Conservation (phyloP, 2,888 invertebrate genomes). For the Cyaniris semiargus region DNA sequence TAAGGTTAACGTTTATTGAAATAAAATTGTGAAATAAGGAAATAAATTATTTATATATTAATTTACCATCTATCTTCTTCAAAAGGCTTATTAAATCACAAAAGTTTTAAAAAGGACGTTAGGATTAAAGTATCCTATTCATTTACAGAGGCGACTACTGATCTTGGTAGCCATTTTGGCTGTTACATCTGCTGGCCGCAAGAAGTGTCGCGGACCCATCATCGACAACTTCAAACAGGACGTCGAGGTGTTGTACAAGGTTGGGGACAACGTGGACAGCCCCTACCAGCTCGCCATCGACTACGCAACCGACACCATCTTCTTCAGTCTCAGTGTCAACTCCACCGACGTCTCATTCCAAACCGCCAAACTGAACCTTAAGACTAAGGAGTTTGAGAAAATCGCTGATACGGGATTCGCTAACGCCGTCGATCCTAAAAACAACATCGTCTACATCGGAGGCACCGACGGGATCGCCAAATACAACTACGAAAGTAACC, state of each 20-base stretch:
- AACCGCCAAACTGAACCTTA: slow-evolving; percentile 55
- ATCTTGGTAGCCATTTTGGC: background rate
- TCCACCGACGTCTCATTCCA: slow-evolving; percentile 44
- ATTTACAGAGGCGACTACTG: background rate
- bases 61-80: no score
- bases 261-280: slow-evolving; percentile 41
- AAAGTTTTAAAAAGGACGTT: no score
- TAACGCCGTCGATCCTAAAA: slow-evolving; percentile 53
- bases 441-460: slow-evolving; percentile 58
- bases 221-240: background rate
- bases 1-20: background rate
- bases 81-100: no score
- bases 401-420: slow-evolving; percentile 57
- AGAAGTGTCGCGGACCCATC: background rate
- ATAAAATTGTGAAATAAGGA: no score
- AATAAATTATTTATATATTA: no score
- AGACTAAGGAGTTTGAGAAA: slow-evolving; percentile 49
- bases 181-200: background rate
- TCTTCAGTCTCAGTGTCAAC: slow-evolving; percentile 55
- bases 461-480: slow-evolving; percentile 58
- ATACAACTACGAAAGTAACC: slow-evolving; percentile 52
- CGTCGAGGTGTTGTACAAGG: background rate
- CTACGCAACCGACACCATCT: slow-evolving; percentile 58
- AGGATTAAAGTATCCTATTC: no score
- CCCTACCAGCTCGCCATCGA: slow-evolving; percentile 65